Evolutionary conservation across 1,140 invertebrate genomes (phyloP).

Genomic region (Sesamia nonagrioides): DNA sequence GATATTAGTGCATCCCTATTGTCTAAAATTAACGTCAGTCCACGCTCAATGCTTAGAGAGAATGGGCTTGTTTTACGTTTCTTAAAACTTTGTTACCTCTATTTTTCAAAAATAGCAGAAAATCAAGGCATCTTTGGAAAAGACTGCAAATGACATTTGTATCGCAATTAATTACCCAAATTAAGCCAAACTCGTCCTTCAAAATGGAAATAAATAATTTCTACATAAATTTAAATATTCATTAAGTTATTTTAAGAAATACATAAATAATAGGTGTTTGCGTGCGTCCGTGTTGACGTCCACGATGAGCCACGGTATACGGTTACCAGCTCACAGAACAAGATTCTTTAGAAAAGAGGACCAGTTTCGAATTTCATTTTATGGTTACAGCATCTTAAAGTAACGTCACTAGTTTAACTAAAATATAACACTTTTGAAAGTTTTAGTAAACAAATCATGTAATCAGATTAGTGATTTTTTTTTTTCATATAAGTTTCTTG

Average conservation of each 20-base stretch:
- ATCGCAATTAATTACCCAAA: no score
- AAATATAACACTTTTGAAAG: not conserved
- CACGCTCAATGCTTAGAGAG: slow-evolving; percentile 49
- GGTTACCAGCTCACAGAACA: slow-evolving; percentile 21
- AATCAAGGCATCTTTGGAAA: not conserved
- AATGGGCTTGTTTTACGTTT: slow-evolving; percentile 55
- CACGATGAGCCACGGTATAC: slow-evolving; percentile 18
- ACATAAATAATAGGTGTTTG: slow-evolving; percentile 27
- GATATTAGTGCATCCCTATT: slow-evolving; percentile 49
- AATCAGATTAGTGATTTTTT: no score
- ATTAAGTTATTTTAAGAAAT: slow-evolving; percentile 24
- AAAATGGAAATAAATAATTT: not conserved
- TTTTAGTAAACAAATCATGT: not conserved
- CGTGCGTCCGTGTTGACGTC: slow-evolving; percentile 22
- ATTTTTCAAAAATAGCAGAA: not conserved
- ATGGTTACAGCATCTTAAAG: slow-evolving; percentile 34
- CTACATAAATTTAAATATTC: slow-evolving; percentile 9
- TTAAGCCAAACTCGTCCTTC: not conserved
- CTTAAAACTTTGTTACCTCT: not conserved
- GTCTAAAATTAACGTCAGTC: slow-evolving; percentile 67
- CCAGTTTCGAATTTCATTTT: slow-evolving; percentile 39
- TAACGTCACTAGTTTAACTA: slow-evolving; percentile 32
- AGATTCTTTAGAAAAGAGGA: slow-evolving; percentile 19
- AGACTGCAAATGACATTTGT: not conserved
- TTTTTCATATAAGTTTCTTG: no score